These are phyloP conservation scores for Pipa parva DNA, from an alignment of 2,113 vertebrate genomes.

Conservation along the genomic window DNA sequence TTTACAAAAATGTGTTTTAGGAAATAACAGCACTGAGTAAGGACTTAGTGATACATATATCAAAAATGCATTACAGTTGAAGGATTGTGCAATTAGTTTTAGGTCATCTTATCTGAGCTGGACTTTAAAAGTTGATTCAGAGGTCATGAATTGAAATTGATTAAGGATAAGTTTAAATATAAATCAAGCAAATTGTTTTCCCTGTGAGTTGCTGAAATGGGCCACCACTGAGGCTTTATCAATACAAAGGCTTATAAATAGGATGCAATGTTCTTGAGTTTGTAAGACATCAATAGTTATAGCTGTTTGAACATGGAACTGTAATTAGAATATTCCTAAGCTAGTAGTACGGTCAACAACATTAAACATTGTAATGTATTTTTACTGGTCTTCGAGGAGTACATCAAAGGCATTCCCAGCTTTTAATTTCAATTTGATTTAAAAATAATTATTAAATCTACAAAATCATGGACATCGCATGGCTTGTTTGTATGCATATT, in stretches of 20 bases:
- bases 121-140: slow-evolving; percentile 41
- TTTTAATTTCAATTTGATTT: background rate
- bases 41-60: slow-evolving; percentile 32
- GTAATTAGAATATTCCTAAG: slow-evolving; percentile 41
- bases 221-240: slow-evolving; percentile 35
- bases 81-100: slow-evolving; percentile 41
- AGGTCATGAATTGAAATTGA: slow-evolving; percentile 42
- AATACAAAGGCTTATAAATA: slow-evolving; percentile 40
- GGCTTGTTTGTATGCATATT: no score
- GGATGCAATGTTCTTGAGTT: slow-evolving; percentile 34
- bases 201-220: slow-evolving; percentile 38
- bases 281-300: slow-evolving; percentile 41
- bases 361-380: slow-evolving; percentile 34
- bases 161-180: slow-evolving; percentile 42
- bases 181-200: slow-evolving; percentile 43
- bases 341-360: slow-evolving; percentile 32
- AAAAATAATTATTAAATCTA: background rate
- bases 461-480: background rate
- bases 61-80: slow-evolving; percentile 38
- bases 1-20: background rate
- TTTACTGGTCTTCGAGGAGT: slow-evolving; percentile 24
- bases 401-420: slow-evolving; percentile 6
- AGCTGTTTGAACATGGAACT: slow-evolving; percentile 37
- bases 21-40: slow-evolving; percentile 5
- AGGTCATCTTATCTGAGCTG: slow-evolving; percentile 41